phyloP scores from a whole-genome alignment of 1,140 invertebrate genomes.

The Sminthurinus signatus region DNA sequence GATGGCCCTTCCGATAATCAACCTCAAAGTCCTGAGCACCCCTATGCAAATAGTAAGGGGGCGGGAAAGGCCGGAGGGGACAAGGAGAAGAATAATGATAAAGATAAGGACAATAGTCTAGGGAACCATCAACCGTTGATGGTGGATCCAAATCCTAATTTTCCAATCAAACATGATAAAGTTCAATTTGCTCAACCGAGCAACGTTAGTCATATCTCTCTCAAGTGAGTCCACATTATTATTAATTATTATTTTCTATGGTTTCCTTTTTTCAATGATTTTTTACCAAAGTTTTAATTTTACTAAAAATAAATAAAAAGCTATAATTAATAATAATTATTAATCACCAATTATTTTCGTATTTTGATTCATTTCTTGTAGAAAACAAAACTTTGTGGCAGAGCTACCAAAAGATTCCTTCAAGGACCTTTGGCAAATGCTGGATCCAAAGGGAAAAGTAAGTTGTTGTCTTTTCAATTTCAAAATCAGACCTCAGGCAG shows the following conservation, averaged over 20 bases:
- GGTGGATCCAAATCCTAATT: background rate
- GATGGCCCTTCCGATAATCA: background rate
- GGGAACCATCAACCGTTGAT: background rate
- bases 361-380: too few relatives aligned
- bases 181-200: constrained; percentile 34
- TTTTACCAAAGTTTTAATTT: too few relatives aligned
- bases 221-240: constrained; percentile 25
- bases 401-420: too few relatives aligned
- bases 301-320: too few relatives aligned
- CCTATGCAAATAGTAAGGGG: constrained; percentile 37
- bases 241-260: too few relatives aligned
- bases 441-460: constrained; percentile 40
- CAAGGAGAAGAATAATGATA: constrained; percentile 30
- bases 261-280: too few relatives aligned
- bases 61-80: background rate
- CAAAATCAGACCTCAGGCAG: too few relatives aligned
- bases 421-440: constrained; percentile 31
- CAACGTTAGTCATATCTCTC: constrained; percentile 37
- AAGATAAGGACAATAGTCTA: background rate
- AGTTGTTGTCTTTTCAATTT: too few relatives aligned
- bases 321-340: too few relatives aligned
- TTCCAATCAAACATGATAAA: constrained; percentile 32
- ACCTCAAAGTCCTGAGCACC: constrained; percentile 35
- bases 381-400: too few relatives aligned
- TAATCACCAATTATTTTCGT: too few relatives aligned